Percentiles rank a stretch among this genome's conserved stretches.
phyloP scores from a whole-genome alignment of 2,113 vertebrate genomes.

The Notarius lentiginosus region DNA sequence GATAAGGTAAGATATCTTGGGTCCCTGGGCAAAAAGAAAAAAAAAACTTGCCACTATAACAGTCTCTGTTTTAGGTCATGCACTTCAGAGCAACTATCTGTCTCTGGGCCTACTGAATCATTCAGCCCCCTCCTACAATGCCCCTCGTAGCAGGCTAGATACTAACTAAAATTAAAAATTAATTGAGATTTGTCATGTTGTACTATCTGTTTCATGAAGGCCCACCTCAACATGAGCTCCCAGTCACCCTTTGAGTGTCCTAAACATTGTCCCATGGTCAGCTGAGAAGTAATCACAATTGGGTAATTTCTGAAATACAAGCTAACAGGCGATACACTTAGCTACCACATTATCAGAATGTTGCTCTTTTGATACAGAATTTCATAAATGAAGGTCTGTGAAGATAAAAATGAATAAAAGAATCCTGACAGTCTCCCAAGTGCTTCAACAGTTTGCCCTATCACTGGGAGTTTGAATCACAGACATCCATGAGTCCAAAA shows the following conservation, averaged over 20 bases:
- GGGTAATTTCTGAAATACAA: background rate
- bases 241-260: background rate
- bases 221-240: background rate
- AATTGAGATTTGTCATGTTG: background rate
- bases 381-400: background rate
- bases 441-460: background rate
- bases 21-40: background rate
- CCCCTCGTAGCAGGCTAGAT: background rate
- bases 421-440: background rate
- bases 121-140: background rate
- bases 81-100: background rate
- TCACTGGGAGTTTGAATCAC: background rate
- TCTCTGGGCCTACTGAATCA: background rate
- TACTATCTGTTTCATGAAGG: background rate
- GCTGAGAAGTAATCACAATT: background rate
- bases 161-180: background rate
- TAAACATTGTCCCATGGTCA: background rate
- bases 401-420: background rate
- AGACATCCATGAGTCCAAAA: background rate
- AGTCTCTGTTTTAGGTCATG: background rate
- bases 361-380: background rate
- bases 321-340: background rate
- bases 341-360: background rate
- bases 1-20: background rate
- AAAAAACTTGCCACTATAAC: background rate